phyloP scores from a whole-genome alignment of 2,888 invertebrate genomes.

The Pyrrhia umbra region DNA sequence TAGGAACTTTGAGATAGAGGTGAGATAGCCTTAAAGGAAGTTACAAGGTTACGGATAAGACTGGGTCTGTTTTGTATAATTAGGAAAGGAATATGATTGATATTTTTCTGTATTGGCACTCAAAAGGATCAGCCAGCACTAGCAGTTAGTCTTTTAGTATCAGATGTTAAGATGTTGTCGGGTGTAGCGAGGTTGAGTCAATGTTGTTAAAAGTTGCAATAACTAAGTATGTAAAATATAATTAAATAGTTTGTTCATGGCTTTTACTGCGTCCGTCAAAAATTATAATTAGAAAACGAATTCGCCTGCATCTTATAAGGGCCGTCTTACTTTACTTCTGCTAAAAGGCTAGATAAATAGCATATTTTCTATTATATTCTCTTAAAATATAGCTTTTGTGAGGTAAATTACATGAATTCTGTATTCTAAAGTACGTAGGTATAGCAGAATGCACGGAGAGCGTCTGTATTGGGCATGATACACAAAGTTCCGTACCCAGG shows the following conservation, averaged over 20 bases:
- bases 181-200: conserved; percentile 8
- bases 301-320: conserved; percentile 9
- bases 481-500: conserved; percentile 34
- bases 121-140: conserved; percentile 37
- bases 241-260: conserved; percentile 33
- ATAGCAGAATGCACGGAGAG: conserved; percentile 31
- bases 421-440: conserved; percentile 17
- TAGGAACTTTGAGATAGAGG: conserved; percentile 46
- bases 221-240: conserved; percentile 35
- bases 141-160: conserved; percentile 29
- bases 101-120: conserved; percentile 62
- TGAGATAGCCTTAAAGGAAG: conserved; percentile 69
- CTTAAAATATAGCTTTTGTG: conserved; percentile 23
- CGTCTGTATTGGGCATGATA: conserved; percentile 26
- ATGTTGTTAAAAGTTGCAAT: conserved; percentile 45
- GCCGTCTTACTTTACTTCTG: conserved; percentile 10
- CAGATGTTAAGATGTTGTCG: conserved; percentile 26
- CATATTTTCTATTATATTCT: conserved; percentile 16
- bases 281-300: conserved; percentile 24
- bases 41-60: conserved; percentile 85
- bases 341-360: conserved; percentile 2
- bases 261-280: conserved; percentile 37
- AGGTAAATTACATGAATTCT: conserved; percentile 23
- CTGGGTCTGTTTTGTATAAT: conserved; percentile 80
- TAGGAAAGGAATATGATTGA: conserved; percentile 73